Evolutionary conservation across 2,113 vertebrate genomes (phyloP).

Genomic region (Pterocles burchelli): DNA sequence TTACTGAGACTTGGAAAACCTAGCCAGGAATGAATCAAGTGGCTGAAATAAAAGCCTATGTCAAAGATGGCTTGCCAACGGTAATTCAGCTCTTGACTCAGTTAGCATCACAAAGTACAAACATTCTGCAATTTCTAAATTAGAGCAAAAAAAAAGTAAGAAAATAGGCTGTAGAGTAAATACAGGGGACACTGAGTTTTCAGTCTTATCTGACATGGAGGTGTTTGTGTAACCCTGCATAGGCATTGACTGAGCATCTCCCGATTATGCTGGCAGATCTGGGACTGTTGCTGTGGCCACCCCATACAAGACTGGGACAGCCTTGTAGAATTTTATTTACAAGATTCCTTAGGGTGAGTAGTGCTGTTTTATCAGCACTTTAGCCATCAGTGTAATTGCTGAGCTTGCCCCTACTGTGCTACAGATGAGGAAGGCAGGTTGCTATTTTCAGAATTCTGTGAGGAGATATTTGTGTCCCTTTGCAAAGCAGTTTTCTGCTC

Average conservation of each 20-base stretch:
- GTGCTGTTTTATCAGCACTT: constrained; percentile 25
- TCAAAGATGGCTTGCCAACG: not conserved
- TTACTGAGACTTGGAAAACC: constrained; percentile 33
- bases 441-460: constrained; percentile 40
- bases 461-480: not conserved
- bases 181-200: not conserved
- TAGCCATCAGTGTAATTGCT: constrained; percentile 28
- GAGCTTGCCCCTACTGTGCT: constrained; percentile 9
- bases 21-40: constrained; percentile 41
- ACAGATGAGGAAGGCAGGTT: constrained; percentile 10
- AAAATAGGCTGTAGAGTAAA: not conserved
- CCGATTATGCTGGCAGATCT: not conserved
- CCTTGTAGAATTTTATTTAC: constrained; percentile 26
- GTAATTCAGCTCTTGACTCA: not conserved
- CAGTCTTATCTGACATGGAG: not conserved
- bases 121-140: not conserved
- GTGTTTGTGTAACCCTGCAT: not conserved
- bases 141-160: not conserved
- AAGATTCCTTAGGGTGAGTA: not conserved
- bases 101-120: not conserved
- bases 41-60: constrained; percentile 40
- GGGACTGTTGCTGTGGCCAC: not conserved
- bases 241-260: not conserved
- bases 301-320: not conserved
- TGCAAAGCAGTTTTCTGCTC: constrained; percentile 21